Percentiles rank a stretch among this genome's conserved stretches.
Evolutionary conservation across 2,797 vertebrate species (phyloP).

Genomic region (Rhinatrema bivittatum): DNA sequence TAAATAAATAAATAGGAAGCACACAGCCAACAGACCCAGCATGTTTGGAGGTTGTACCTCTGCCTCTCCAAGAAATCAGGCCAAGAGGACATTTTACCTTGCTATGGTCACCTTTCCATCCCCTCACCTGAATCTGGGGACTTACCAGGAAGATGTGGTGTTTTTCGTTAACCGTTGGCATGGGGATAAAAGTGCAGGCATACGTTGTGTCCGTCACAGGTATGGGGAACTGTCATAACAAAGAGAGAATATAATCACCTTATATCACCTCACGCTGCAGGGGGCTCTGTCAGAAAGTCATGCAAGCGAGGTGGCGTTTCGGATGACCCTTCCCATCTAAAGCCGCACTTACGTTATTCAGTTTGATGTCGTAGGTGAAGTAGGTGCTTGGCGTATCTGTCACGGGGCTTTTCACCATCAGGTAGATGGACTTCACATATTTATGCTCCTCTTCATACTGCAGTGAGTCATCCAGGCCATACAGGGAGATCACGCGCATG

Average conservation of each 20-base stretch:
- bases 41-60: too few relatives aligned
- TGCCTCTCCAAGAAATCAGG: too few relatives aligned
- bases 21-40: too few relatives aligned
- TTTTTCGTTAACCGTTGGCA: conserved; percentile 51
- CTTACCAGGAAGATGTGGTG: conserved; percentile 65
- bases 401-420: conserved; percentile 45
- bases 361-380: conserved; percentile 39
- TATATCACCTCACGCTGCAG: not conserved
- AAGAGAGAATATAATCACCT: not conserved
- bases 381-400: conserved; percentile 13
- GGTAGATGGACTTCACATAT: conserved; percentile 63
- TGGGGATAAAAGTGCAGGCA: conserved; percentile 59
- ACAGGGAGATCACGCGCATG: conserved; percentile 56
- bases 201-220: conserved; percentile 58
- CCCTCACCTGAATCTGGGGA: too few relatives aligned
- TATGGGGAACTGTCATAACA: conserved; percentile 52
- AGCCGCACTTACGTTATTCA: conserved; percentile 54
- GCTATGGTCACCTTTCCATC: too few relatives aligned
- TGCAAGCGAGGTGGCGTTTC: too few relatives aligned
- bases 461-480: conserved; percentile 49
- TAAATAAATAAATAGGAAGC: too few relatives aligned
- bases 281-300: too few relatives aligned
- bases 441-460: conserved; percentile 34
- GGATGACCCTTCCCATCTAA: too few relatives aligned
- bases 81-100: too few relatives aligned